Evolutionary conservation across 2,888 invertebrate species (phyloP).

Genomic region (Acronicta psi): DNA sequence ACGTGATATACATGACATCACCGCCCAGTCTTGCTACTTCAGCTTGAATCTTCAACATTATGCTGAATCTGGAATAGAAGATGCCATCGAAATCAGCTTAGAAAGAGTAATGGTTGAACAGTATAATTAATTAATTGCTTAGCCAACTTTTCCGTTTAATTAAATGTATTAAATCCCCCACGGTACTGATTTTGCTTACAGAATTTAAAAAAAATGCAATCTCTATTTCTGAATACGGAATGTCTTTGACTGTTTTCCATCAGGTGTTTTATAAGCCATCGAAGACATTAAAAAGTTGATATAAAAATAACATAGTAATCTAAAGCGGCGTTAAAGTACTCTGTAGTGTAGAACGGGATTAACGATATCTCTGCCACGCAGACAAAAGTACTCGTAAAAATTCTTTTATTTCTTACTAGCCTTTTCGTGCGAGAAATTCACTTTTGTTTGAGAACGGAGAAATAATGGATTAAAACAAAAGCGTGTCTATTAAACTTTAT

Average conservation of each 20-base stretch:
- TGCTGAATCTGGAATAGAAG: no score
- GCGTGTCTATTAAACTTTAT: constrained; percentile 39
- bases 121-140: no score
- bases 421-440: constrained; percentile 64
- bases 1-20: no score
- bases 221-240: constrained; percentile 1
- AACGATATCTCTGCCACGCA: constrained; percentile 72
- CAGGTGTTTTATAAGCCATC: constrained; percentile 34
- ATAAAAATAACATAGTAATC: constrained; percentile 68
- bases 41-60: no score
- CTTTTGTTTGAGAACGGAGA: constrained; percentile 63
- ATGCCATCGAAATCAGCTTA: no score
- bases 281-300: constrained; percentile 54
- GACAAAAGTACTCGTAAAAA: constrained; percentile 71
- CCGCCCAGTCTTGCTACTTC: no score
- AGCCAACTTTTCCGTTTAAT: no score
- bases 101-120: no score
- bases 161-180: no score
- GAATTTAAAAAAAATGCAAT: no score
- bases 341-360: constrained; percentile 69
- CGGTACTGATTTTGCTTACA: no score
- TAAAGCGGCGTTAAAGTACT: constrained; percentile 68
- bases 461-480: constrained; percentile 54
- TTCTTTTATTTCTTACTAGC: constrained; percentile 64
- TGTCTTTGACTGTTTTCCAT: constrained; percentile 24